Percentiles rank a stretch among this genome's conserved stretches.
phyloP scores from a whole-genome alignment of 2,888 invertebrate genomes.

The Nasonovia ribisnigri region DNA sequence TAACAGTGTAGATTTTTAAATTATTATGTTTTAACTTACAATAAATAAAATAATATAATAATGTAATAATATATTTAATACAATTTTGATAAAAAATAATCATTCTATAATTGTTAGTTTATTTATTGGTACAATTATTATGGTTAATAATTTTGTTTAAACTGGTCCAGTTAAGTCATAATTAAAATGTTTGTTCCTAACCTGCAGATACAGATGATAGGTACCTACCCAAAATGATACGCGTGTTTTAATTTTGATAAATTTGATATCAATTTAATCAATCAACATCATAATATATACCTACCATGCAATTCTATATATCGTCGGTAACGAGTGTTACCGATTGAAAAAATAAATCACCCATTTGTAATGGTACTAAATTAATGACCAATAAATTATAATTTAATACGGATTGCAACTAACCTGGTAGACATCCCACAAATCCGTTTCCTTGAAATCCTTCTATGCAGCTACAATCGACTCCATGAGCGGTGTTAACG shows the following conservation, averaged over 20 bases:
- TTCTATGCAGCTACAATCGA: constrained; percentile 87
- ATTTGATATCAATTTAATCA: background rate
- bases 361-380: background rate
- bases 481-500: constrained; percentile 88
- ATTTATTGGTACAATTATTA: background rate
- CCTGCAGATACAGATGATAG: background rate
- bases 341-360: background rate
- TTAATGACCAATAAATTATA: background rate
- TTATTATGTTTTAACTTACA: background rate
- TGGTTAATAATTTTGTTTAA: background rate
- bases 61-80: too few relatives aligned
- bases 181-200: background rate
- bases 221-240: background rate
- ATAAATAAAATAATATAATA: too few relatives aligned
- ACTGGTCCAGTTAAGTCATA: background rate
- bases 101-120: background rate
- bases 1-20: background rate
- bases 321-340: background rate
- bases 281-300: background rate
- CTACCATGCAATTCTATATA: background rate
- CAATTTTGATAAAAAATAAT: background rate
- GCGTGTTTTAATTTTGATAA: background rate
- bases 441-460: constrained; percentile 90
- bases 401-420: constrained; percentile 67
- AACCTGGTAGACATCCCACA: constrained; percentile 85